Percentiles rank a stretch among this genome's conserved stretches.
These are phyloP conservation scores for Tenthredo notha DNA, from an alignment of 2,888 invertebrate species.

Conservation along the genomic window DNA sequence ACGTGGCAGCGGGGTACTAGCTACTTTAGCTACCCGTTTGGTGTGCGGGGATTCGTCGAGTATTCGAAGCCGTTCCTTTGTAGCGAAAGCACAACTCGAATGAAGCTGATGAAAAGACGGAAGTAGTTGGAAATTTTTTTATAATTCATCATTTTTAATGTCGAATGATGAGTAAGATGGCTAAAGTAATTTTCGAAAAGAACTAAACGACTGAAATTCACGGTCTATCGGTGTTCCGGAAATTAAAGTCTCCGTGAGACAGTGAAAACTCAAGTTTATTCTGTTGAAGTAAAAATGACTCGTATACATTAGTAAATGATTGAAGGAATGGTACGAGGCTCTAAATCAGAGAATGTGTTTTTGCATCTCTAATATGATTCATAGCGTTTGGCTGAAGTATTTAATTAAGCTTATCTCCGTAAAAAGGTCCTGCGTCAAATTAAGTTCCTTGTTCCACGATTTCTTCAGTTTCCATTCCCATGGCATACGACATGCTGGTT, in stretches of 20 bases:
- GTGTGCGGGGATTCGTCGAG: background rate
- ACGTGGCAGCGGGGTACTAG: conserved; percentile 34
- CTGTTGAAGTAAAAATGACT: background rate
- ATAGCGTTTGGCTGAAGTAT: background rate
- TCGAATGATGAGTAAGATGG: background rate
- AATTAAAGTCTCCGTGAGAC: background rate
- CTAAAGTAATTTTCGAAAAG: background rate
- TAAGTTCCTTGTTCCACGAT: background rate
- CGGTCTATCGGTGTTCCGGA: background rate
- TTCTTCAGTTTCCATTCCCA: background rate
- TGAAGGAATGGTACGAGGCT: background rate
- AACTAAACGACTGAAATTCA: background rate
- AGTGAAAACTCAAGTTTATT: background rate
- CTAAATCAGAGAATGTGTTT: background rate
- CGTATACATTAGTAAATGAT: background rate
- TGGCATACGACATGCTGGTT: background rate
- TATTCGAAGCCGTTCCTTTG: conserved; percentile 24
- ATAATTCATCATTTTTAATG: background rate
- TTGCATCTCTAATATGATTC: too few relatives aligned
- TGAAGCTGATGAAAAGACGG: conserved; percentile 9
- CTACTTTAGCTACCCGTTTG: conserved; percentile 45
- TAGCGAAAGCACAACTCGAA: conserved; percentile 35
- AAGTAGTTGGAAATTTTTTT: background rate
- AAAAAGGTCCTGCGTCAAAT: background rate
- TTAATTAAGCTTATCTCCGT: too few relatives aligned